Evolutionary conservation across 2,113 vertebrate genomes (phyloP).

Genomic region (Mus spicilegus): DNA sequence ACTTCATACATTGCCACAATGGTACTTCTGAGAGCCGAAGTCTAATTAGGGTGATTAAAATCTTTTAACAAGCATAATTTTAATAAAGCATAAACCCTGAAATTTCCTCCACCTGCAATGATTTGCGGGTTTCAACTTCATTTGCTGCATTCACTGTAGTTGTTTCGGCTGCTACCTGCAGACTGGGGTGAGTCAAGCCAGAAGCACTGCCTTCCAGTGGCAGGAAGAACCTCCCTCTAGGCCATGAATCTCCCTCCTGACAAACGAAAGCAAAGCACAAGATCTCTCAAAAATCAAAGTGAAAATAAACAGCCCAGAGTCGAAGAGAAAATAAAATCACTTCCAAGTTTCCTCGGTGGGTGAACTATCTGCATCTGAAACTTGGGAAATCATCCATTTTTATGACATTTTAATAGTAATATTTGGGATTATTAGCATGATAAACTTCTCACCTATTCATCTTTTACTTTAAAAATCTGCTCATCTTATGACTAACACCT

Average conservation of each 20-base stretch:
- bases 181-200: conserved; percentile 48
- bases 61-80: conserved; percentile 64
- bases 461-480: conserved; percentile 85
- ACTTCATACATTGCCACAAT: conserved; percentile 29
- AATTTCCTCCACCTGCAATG: conserved; percentile 61
- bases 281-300: conserved; percentile 72
- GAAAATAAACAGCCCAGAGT: conserved; percentile 67
- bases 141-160: conserved; percentile 15
- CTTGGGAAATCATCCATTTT: conserved; percentile 82
- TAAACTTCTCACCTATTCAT: conserved; percentile 89
- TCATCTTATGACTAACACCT: conserved; percentile 89
- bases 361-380: conserved; percentile 81
- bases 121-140: conserved; percentile 57
- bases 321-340: conserved; percentile 79
- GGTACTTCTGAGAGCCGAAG: conserved; percentile 35
- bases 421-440: conserved; percentile 85
- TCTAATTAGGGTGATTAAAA: conserved; percentile 60
- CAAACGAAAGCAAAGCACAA: conserved; percentile 59
- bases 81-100: conserved; percentile 66
- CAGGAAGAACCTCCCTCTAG: conserved; percentile 48
- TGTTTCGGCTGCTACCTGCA: conserved; percentile 21
- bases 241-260: conserved; percentile 52
- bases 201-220: not conserved
- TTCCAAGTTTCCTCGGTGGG: conserved; percentile 73
- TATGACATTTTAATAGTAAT: conserved; percentile 85